These are phyloP conservation scores for Montipora foliosa DNA, from an alignment of 64 coral and sea anemone genomes.

Conservation along the genomic window DNA sequence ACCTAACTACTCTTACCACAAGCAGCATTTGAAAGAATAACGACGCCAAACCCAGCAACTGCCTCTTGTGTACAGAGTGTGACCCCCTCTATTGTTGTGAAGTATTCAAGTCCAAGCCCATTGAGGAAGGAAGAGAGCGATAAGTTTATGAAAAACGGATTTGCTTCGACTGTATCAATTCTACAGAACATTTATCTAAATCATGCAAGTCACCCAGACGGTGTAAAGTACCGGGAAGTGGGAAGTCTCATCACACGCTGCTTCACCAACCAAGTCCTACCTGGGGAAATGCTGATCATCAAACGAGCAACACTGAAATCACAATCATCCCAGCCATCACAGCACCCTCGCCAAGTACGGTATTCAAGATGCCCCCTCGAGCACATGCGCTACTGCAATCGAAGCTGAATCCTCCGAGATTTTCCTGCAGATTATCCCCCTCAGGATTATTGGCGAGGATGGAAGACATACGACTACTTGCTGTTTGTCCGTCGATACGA, in stretches of 20 bases:
- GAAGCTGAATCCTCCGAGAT: conserved; percentile 15
- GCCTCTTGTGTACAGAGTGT: conserved; percentile 7
- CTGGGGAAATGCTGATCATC: background rate
- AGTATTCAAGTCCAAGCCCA: conserved; percentile 15
- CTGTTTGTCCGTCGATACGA: conserved; percentile 14
- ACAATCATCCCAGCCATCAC: background rate
- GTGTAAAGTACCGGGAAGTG: conserved; percentile 22
- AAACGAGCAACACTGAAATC: conserved; percentile 5
- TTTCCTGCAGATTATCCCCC: conserved; percentile 20
- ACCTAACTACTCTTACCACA: background rate
- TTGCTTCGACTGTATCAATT: conserved; percentile 47
- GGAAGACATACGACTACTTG: background rate
- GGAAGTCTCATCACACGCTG: conserved; percentile 39
- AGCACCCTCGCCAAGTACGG: background rate
- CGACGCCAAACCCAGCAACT: background rate
- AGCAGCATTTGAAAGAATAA: background rate
- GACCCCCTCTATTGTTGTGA: conserved; percentile 38
- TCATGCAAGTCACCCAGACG: conserved; percentile 34
- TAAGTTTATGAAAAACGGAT: conserved; percentile 7
- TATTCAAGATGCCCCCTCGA: background rate
- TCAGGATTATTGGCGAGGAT: conserved; percentile 11
- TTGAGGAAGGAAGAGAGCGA: conserved; percentile 33
- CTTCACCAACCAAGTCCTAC: conserved; percentile 23
- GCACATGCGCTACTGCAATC: conserved; percentile 14
- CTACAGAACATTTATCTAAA: conserved; percentile 33